Evolutionary conservation across 2,888 invertebrate genomes (phyloP), one percentile per base, ranked within the genome.

Genomic region (Pseudanteris insignis): DNA sequence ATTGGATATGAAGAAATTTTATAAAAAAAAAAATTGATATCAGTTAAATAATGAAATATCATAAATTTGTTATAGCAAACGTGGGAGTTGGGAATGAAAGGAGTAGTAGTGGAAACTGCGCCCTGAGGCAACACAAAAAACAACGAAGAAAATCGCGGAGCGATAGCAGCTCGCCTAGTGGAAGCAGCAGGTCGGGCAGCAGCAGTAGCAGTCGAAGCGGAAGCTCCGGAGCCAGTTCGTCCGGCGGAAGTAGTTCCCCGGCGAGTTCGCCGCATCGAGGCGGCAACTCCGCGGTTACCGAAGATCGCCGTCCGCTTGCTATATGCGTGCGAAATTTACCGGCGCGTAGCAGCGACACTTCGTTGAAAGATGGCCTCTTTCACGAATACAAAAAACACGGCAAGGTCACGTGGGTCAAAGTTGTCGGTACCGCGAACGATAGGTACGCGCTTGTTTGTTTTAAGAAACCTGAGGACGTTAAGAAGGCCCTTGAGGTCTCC

Each of bases 361-460:
- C 95, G 74, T 84, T 97, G 71, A 94, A 96, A 83, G 97, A 97
- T 83, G 97, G 96, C 68, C 88, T 97, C 70, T 97, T 94, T 84
- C 96, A 97, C 84, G 96, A 96, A 83, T 97, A 96, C 86, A 97
- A 97, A 85, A 97, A 96, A 80, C 94, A 96, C 83, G 97, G 96
- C 65, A 96, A 96, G 83, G 96, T 96, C 72, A 92, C 93, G 71
- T 93, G 94, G 87, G 95, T 96, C 57, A 92, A 92, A 81, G 92
- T 97, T 63, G 91, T 93, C 64, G 96, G 96, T 13, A 90, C 92
- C 73, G 94, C 91, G 68, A 89, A 90, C 41, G 94, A 94, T 74
- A 86, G 97, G 73, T 94, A 94, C 82, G 96, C 96, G 67, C 88
- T 97, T 72, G 92, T 94, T 59, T 94, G 94, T 78, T 97, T 97